Evolutionary conservation across 2,888 invertebrate genomes (phyloP).

Genomic region (Andrena marginata): DNA sequence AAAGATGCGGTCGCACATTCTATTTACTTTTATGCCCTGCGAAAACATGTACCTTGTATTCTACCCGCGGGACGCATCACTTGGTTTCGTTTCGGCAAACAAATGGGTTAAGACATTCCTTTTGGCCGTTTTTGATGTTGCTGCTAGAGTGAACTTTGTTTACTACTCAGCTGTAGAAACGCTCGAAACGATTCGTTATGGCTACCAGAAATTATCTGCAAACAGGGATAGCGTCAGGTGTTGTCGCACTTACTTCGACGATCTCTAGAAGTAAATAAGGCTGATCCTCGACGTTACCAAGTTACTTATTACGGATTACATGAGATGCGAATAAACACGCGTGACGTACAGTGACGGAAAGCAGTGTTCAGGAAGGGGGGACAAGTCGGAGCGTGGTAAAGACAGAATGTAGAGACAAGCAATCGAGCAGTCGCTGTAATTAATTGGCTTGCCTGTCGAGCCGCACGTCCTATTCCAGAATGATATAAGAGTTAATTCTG

Average conservation of each 20-base stretch:
- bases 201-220: too few species aligned
- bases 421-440: slow-evolving; percentile 61
- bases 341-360: neutral
- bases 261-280: too few species aligned
- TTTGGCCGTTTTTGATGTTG: neutral
- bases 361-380: neutral
- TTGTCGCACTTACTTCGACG: too few species aligned
- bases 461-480: slow-evolving; percentile 56
- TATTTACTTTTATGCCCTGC: neutral
- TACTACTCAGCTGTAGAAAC: too few species aligned
- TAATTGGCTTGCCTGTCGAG: slow-evolving; percentile 73
- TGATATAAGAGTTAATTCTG: slow-evolving; percentile 79
- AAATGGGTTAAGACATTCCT: neutral
- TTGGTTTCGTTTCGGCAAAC: slow-evolving; percentile 6
- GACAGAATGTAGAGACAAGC: slow-evolving; percentile 15
- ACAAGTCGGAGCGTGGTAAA: neutral
- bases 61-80: neutral
- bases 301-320: too few species aligned
- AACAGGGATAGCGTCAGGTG: too few species aligned
- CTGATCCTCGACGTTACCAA: too few species aligned
- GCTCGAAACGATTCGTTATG: too few species aligned
- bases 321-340: neutral
- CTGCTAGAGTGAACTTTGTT: neutral
- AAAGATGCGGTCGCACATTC: slow-evolving; percentile 1
- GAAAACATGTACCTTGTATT: neutral